A percentile compares a stretch with the other conserved stretches of the same genome.
Conservation (phyloP, 2,888 invertebrate species). For the Syrphus vitripennis region DNA sequence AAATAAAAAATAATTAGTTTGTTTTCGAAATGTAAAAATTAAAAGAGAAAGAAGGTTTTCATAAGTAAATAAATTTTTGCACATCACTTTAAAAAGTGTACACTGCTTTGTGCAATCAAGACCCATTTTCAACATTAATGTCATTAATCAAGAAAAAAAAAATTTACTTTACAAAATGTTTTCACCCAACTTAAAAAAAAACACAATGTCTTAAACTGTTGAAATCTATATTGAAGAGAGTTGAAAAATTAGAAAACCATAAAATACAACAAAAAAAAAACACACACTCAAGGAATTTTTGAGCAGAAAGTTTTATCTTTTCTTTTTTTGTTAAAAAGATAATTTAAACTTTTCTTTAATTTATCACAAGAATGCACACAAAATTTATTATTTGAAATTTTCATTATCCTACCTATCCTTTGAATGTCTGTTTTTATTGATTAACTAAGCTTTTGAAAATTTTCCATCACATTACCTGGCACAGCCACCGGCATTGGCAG, state of each 20-base stretch:
- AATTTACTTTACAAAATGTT: neutral
- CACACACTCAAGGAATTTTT: neutral
- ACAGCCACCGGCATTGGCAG: too few species aligned
- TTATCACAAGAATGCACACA: conserved; percentile 25
- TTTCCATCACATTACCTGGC: conserved; percentile 1
- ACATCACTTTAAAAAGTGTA: neutral
- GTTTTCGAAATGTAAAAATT: too few species aligned
- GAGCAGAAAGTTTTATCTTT: neutral
- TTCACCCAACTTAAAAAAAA: neutral
- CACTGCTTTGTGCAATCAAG: neutral
- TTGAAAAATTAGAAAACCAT: neutral
- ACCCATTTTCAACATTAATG: neutral
- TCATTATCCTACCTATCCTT: neutral
- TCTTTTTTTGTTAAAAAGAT: neutral
- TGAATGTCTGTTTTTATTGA: neutral
- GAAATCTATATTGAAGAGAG: neutral
- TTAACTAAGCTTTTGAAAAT: conserved; percentile 10
- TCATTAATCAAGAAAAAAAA: neutral
- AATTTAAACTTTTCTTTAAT: conserved; percentile 22
- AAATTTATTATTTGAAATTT: conserved; percentile 19
- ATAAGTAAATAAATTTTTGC: too few species aligned
- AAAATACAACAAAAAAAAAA: neutral
- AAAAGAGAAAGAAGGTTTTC: too few species aligned
- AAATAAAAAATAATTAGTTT: too few species aligned
- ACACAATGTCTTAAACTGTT: neutral